Percentiles rank a stretch among this genome's conserved stretches.
phyloP scores from a whole-genome alignment of 1,140 invertebrate genomes.

The Spodoptera litura region DNA sequence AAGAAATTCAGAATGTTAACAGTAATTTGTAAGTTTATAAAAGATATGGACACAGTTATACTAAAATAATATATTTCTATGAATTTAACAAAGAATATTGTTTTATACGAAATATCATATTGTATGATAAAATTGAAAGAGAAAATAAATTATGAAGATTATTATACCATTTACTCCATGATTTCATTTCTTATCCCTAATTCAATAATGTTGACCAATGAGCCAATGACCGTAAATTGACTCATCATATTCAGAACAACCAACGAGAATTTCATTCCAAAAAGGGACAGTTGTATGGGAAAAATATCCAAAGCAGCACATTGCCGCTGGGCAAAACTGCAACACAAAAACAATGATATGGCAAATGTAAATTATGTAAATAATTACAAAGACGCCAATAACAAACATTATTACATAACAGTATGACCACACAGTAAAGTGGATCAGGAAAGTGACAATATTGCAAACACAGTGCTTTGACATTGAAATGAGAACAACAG shows the following conservation, averaged over 20 bases:
- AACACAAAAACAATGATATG: constrained; percentile 32
- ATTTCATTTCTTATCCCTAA: constrained; percentile 66
- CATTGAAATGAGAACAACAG: constrained; percentile 24
- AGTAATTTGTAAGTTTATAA: constrained; percentile 86
- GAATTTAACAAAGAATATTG: constrained; percentile 85
- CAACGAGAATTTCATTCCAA: not conserved
- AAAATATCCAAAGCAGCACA: not conserved
- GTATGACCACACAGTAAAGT: not conserved
- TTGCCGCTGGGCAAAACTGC: not conserved
- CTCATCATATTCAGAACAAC: not conserved
- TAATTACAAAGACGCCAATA: constrained; percentile 21
- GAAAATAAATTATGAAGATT: constrained; percentile 86
- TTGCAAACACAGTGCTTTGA: constrained; percentile 11
- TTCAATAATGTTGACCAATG: not conserved
- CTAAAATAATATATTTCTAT: constrained; percentile 86
- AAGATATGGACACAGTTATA: constrained; percentile 82
- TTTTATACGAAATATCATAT: constrained; percentile 85
- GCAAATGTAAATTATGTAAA: constrained; percentile 24
- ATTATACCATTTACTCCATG: constrained; percentile 81
- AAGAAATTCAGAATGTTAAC: constrained; percentile 84
- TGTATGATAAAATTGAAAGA: constrained; percentile 79
- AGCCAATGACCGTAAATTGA: too few relatives aligned
- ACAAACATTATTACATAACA: constrained; percentile 26
- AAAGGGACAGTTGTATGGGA: not conserved
- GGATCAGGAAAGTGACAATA: constrained; percentile 13